These are phyloP conservation scores for Myotis daubentonii DNA, from an alignment of 2,797 vertebrate genomes.

Conservation along the genomic window DNA sequence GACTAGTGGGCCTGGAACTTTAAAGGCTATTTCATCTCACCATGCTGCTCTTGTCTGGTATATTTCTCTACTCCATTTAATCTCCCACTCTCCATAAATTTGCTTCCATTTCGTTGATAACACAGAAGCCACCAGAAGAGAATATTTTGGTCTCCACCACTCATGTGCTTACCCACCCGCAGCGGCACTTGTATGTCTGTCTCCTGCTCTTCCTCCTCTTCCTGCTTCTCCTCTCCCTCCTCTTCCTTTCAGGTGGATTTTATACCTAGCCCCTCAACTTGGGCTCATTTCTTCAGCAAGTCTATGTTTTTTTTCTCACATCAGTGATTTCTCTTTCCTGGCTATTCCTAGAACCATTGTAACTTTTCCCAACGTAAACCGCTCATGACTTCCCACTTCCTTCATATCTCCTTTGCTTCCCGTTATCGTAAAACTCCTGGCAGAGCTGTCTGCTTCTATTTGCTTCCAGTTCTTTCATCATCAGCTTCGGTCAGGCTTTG, in stretches of 20 bases:
- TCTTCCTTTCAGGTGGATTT: not conserved
- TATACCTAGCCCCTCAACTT: too few relatives aligned
- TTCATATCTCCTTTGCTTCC: not conserved
- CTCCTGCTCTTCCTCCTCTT: not conserved
- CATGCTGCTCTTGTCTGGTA: not conserved
- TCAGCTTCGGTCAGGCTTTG: not conserved
- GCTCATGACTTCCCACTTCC: not conserved
- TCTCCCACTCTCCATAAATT: not conserved
- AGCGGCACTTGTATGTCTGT: accelerated
- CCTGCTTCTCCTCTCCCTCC: not conserved
- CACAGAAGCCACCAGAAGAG: not conserved
- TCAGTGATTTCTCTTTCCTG: not conserved
- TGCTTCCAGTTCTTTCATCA: not conserved
- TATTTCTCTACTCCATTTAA: not conserved
- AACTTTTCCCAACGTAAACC: not conserved
- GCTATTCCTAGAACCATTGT: not conserved
- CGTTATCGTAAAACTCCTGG: not conserved
- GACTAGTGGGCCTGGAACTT: not conserved
- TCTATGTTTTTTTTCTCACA: not conserved
- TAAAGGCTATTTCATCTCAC: not conserved
- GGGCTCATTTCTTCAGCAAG: not conserved
- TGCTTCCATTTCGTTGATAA: not conserved
- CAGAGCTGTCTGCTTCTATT: not conserved
- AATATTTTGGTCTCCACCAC: too few relatives aligned
- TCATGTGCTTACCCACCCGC: accelerated